Conservation (phyloP, 2,888 invertebrate species). For the Melinaea menophilus region DNA sequence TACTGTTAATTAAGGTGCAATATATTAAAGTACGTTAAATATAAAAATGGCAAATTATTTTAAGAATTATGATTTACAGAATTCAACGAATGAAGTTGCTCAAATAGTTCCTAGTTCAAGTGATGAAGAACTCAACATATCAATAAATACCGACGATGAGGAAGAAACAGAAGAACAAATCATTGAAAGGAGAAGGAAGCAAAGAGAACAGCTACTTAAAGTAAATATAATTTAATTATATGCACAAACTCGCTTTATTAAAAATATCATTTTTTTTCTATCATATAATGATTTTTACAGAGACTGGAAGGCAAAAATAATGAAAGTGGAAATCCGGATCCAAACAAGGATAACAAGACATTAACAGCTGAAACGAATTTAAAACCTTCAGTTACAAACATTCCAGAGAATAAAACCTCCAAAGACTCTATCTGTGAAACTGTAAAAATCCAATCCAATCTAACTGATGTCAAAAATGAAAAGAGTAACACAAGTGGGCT, state of each 20-base stretch:
- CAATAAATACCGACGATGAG: constrained; percentile 87
- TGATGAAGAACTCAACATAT: constrained; percentile 84
- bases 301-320: constrained; percentile 41
- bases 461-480: constrained; percentile 16
- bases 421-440: constrained; percentile 21
- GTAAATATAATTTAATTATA: constrained; percentile 58
- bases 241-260: not conserved
- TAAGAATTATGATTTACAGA: constrained; percentile 49
- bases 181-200: constrained; percentile 91
- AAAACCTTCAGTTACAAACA: constrained; percentile 11
- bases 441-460: constrained; percentile 11
- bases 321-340: constrained; percentile 9
- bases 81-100: constrained; percentile 88
- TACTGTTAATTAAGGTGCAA: not conserved
- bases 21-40: too few relatives aligned
- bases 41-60: not conserved
- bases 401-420: constrained; percentile 23
- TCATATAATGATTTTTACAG: constrained; percentile 30
- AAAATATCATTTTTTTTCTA: not conserved
- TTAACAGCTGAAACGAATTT: constrained; percentile 3
- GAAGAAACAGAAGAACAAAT: constrained; percentile 96
- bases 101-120: constrained; percentile 83
- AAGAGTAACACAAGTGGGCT: constrained; percentile 10
- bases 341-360: constrained; percentile 9
- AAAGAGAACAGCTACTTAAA: constrained; percentile 91